A percentile compares a stretch with the other conserved stretches of the same genome.
phyloP scores from a whole-genome alignment of 2,797 vertebrate genomes.

The Pseudopleuronectes americanus region DNA sequence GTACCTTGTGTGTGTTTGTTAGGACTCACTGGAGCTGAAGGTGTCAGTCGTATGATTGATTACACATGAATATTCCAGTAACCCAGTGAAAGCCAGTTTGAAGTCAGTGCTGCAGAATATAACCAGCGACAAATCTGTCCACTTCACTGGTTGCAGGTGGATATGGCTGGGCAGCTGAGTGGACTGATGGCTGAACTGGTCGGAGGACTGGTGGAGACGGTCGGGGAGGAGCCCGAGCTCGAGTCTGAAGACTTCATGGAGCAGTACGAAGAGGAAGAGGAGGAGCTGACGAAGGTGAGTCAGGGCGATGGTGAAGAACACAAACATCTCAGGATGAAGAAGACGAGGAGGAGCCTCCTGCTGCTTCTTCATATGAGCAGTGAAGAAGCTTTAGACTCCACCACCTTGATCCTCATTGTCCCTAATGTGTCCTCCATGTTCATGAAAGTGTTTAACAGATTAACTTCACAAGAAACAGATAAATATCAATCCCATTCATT shows the following conservation, averaged over 20 bases:
- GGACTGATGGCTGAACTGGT: conserved; percentile 83
- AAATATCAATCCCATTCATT: no score
- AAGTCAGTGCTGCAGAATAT: not conserved
- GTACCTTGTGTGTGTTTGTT: not conserved
- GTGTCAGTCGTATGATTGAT: conserved; percentile 8
- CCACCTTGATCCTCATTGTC: no score
- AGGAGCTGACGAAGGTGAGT: conserved; percentile 77
- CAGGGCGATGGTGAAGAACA: no score
- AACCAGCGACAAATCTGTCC: not conserved
- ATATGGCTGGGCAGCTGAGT: conserved; percentile 85
- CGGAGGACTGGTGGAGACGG: conserved; percentile 74
- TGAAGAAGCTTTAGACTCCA: no score
- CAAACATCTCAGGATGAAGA: no score
- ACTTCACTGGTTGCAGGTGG: conserved; percentile 71
- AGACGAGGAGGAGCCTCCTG: no score
- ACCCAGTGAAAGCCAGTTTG: not conserved
- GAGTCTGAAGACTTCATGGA: conserved; percentile 84
- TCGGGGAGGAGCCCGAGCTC: conserved; percentile 81
- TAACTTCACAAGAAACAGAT: no score
- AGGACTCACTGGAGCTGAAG: not conserved
- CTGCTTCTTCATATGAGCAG: no score
- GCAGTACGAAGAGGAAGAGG: conserved; percentile 80
- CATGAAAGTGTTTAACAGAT: no score
- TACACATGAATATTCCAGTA: not conserved
- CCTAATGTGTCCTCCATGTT: no score